phyloP scores from a whole-genome alignment of 2,797 vertebrate species.

The Pseudopleuronectes americanus region DNA sequence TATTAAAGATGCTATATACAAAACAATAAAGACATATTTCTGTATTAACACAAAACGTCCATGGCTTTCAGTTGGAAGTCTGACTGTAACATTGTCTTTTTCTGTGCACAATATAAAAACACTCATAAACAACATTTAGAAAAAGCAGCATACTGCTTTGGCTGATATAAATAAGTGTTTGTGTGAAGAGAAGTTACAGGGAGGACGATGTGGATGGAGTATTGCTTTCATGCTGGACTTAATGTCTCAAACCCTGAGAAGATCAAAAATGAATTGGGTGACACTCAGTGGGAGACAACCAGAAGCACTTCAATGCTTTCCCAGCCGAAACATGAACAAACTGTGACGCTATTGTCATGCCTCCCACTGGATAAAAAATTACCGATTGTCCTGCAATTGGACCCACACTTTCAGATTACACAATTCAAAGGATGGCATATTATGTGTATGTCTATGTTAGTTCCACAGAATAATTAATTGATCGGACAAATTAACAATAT shows the following conservation, averaged over 20 bases:
- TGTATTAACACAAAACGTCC: slow-evolving; percentile 87
- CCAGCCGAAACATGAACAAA: slow-evolving; percentile 4
- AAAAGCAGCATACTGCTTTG: slow-evolving; percentile 91
- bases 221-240: slow-evolving; percentile 66
- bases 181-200: slow-evolving; percentile 72
- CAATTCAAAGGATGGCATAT: slow-evolving; percentile 1
- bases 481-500: neutral
- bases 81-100: slow-evolving; percentile 83
- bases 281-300: slow-evolving; percentile 35
- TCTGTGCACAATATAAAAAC: slow-evolving; percentile 86
- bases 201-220: slow-evolving; percentile 43
- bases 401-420: slow-evolving; percentile 25
- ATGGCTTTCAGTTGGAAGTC: slow-evolving; percentile 90
- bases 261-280: slow-evolving; percentile 52
- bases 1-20: slow-evolving; percentile 95
- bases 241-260: slow-evolving; percentile 72
- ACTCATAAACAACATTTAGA: slow-evolving; percentile 82
- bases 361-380: slow-evolving; percentile 45
- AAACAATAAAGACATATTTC: slow-evolving; percentile 83
- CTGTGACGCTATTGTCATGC: neutral
- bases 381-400: slow-evolving; percentile 48
- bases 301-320: slow-evolving; percentile 29
- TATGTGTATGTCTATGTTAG: slow-evolving; percentile 1
- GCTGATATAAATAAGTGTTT: slow-evolving; percentile 93
- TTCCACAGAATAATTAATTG: slow-evolving; percentile 12